Percentiles rank a stretch among this genome's conserved stretches.
These are phyloP conservation scores for Catagonus wagneri DNA, from an alignment of 2,113 vertebrate genomes.

Conservation along the genomic window DNA sequence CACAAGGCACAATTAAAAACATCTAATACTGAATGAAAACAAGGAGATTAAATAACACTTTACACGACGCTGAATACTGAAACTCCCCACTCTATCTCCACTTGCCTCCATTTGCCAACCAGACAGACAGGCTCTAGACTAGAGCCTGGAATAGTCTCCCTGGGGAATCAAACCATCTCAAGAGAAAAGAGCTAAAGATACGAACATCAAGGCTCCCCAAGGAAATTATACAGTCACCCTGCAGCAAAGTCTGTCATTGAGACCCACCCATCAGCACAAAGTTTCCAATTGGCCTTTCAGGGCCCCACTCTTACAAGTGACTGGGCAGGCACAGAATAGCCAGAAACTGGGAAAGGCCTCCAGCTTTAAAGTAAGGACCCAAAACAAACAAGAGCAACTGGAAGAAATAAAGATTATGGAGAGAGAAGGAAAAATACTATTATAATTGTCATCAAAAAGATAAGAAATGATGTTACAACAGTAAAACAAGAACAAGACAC, in stretches of 20 bases:
- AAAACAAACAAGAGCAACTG: neutral
- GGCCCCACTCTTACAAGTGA: neutral
- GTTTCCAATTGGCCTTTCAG: neutral
- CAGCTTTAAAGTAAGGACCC: neutral
- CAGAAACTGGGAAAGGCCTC: neutral
- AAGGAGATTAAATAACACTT: neutral
- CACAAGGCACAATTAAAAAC: neutral
- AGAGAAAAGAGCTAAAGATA: neutral
- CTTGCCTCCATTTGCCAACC: neutral
- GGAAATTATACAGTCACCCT: neutral
- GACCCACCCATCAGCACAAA: neutral
- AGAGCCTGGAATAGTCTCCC: neutral
- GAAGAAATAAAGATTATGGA: constrained; percentile 2
- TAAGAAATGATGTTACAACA: neutral
- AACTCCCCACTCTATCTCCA: neutral
- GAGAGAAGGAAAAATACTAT: neutral
- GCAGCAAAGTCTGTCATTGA: neutral
- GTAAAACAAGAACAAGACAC: neutral
- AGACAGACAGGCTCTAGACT: neutral
- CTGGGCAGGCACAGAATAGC: neutral
- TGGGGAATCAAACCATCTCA: neutral
- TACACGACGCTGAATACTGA: neutral
- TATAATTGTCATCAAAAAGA: neutral
- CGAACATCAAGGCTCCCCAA: neutral
- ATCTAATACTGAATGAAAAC: neutral